Evolutionary conservation across 2,888 invertebrate species (phyloP), one percentile per base, ranked within the genome.

Genomic region (Erynnis tages): DNA sequence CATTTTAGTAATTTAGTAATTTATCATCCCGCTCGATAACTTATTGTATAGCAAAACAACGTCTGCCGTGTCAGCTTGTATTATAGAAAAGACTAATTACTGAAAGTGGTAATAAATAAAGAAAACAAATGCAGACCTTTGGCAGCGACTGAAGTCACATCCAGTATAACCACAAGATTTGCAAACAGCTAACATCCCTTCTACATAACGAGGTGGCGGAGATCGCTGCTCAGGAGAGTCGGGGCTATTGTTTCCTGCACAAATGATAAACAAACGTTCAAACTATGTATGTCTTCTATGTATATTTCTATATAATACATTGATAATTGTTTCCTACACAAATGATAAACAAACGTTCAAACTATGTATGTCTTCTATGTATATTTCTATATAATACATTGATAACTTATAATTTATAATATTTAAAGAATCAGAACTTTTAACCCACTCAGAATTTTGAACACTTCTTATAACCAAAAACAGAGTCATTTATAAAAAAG

Each of bases 101-200:
- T n/a, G n/a, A n/a, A n/a, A n/a, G n/a, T n/a, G n/a, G n/a, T n/a
- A n/a, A n/a, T n/a, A 21, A 21, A 4, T 21, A 21, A 4, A 21
- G 21, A 4, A 5, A 4, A 21, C 21, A 21, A 21, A 21, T 21
- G 8, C 35, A 32, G 11, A 89, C 93, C 93, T 83, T 79, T 94
- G 92, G 82, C 97, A 97, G 56, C 92, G 92, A 63, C 93, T 93
- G 75, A 96, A 95, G 77, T 96, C 94, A 64, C 91, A 91, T 45
- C 96, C 95, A 37, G 93, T 91, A 69, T 94, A 93, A 11, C 97
- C 97, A 76, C 97, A 97, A 59, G 91, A 91, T 58, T 92, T 92
- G 79, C 97, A 97, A 1, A 97, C 91, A 4, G 95, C 95, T 60
- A 94, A 82, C 87, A 92, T 93, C 44, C 95, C 95, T 27, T 93